These are phyloP conservation scores for Zeus faber DNA, from an alignment of 2,113 vertebrate species.

Conservation along the genomic window DNA sequence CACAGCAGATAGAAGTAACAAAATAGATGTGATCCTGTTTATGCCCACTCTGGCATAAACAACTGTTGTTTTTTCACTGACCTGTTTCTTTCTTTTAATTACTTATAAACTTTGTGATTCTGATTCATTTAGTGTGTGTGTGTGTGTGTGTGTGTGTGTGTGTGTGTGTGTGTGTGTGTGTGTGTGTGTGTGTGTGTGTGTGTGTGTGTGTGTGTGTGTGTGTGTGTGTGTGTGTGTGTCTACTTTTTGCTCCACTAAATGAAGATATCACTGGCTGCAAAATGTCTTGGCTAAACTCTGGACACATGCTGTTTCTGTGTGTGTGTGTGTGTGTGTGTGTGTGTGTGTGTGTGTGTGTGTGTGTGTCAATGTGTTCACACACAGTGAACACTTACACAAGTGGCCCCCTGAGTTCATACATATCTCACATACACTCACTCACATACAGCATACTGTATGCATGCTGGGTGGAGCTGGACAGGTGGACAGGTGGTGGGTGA, in stretches of 20 bases:
- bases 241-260: conserved; percentile 22
- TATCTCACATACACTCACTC: too few relatives aligned
- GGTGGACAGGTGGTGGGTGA: background rate
- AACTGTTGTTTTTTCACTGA: too few relatives aligned
- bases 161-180: background rate
- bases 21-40: too few relatives aligned
- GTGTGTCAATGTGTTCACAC: conserved; percentile 49
- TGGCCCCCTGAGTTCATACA: too few relatives aligned
- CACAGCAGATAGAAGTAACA: too few relatives aligned
- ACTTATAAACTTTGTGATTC: conserved; percentile 14
- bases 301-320: conserved; percentile 34
- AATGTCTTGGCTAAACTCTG: conserved; percentile 31
- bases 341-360: background rate
- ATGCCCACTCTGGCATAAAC: too few relatives aligned
- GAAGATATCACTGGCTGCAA: conserved; percentile 45
- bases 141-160: background rate
- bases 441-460: background rate
- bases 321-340: conserved; percentile 20
- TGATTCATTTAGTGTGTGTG: background rate
- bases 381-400: too few relatives aligned
- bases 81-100: too few relatives aligned
- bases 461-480: background rate
- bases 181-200: conserved; percentile 12
- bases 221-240: background rate
- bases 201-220: conserved; percentile 8